Conservation (phyloP, 2,113 vertebrate species). For the Tetrao urogallus region DNA sequence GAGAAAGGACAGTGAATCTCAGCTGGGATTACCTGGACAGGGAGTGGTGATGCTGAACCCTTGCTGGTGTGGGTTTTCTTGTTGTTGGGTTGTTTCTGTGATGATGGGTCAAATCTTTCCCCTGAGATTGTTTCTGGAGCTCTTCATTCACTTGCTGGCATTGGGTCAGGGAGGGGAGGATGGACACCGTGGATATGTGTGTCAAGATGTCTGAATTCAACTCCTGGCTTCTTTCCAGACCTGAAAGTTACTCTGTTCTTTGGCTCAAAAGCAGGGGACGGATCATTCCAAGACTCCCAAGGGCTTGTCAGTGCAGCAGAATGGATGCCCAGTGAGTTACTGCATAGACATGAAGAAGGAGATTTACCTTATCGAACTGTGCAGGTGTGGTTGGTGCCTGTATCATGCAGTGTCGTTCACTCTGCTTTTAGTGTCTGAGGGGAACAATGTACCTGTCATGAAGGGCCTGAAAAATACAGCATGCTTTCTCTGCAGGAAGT, state of each 20-base stretch:
- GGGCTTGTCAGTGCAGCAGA: neutral
- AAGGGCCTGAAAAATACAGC: neutral
- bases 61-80: neutral
- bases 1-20: neutral
- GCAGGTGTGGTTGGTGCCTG: neutral
- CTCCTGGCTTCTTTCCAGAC: neutral
- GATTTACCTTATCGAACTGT: neutral
- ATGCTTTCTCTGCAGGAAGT: neutral
- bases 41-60: neutral
- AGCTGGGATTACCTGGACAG: neutral
- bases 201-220: neutral
- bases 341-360: neutral
- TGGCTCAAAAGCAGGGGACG: neutral
- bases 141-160: rapidly evolving
- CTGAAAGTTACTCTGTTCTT: neutral
- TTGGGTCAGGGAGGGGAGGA: neutral
- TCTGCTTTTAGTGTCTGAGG: neutral
- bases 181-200: neutral
- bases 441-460: neutral
- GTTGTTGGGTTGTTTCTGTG: neutral
- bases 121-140: rapidly evolving
- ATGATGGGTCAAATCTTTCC: neutral
- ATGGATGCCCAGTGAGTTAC: neutral
- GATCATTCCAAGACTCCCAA: neutral
- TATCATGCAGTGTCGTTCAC: neutral